Conservation (phyloP, 2,888 invertebrate genomes). For the Agrochola lota region DNA sequence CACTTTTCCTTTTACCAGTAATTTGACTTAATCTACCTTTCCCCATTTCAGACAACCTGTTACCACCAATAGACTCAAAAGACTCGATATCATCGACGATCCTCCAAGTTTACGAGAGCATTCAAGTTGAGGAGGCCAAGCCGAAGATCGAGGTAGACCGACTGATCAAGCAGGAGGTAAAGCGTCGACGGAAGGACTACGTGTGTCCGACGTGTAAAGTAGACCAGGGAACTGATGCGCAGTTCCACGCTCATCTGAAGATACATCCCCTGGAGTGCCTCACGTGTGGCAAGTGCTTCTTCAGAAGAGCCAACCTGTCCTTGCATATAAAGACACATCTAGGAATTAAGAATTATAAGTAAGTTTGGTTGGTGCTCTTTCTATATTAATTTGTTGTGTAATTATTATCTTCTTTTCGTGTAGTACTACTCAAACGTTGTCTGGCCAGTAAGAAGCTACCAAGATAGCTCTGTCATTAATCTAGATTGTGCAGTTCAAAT, state of each 20-base stretch:
- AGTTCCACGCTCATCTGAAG: constrained; percentile 94
- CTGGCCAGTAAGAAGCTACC: neutral
- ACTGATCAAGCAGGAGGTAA: constrained; percentile 87
- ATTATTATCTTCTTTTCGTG: neutral
- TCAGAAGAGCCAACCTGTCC: constrained; percentile 93
- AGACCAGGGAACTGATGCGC: constrained; percentile 92
- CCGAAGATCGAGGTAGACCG: constrained; percentile 83
- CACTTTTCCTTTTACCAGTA: neutral
- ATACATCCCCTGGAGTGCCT: constrained; percentile 95
- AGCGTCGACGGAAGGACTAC: constrained; percentile 79
- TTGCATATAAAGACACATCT: constrained; percentile 95
- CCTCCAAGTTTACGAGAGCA: constrained; percentile 80
- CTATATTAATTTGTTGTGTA: neutral
- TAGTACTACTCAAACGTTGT: neutral
- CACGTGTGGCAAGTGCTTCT: constrained; percentile 95
- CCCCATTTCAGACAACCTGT: constrained; percentile 73
- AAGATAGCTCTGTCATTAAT: neutral
- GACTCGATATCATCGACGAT: constrained; percentile 79
- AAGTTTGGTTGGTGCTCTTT: constrained; percentile 67
- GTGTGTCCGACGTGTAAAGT: constrained; percentile 88
- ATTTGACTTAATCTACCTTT: neutral
- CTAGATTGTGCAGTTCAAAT: no score
- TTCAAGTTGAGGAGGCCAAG: constrained; percentile 77
- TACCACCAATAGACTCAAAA: constrained; percentile 78
- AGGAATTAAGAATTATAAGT: constrained; percentile 93